Evolutionary conservation across 2,113 vertebrate genomes (phyloP).

Genomic region (Dicaeum eximium): DNA sequence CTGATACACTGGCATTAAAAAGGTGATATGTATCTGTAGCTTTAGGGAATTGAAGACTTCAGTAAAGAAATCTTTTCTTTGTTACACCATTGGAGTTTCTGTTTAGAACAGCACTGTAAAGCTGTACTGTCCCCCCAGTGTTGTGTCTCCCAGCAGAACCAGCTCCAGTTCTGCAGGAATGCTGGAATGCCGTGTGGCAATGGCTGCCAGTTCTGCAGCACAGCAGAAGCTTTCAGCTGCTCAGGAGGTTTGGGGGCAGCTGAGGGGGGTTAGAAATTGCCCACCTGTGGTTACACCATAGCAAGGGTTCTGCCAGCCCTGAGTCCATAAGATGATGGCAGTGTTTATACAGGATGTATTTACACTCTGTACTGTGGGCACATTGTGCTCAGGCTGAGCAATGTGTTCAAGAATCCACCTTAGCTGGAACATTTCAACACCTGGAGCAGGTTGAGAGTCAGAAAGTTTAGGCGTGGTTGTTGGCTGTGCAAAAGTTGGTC

Average conservation of each 20-base stretch:
- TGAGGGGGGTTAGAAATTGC: not conserved
- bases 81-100: not conserved
- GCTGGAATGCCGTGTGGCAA: not conserved
- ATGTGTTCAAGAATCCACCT: not conserved
- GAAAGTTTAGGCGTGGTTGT: not conserved
- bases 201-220: not conserved
- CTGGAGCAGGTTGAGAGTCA: not conserved
- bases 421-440: not conserved
- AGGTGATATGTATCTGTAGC: not conserved
- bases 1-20: not conserved
- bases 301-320: accelerated
- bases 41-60: not conserved
- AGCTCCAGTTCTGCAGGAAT: not conserved
- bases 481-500: not conserved
- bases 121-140: not conserved
- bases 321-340: not conserved
- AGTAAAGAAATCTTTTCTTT: not conserved
- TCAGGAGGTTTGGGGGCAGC: not conserved
- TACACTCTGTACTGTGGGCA: not conserved
- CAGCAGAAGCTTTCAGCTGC: not conserved
- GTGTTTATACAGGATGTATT: not conserved
- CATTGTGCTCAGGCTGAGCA: not conserved
- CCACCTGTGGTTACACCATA: not conserved
- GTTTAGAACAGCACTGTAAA: not conserved
- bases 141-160: not conserved